Base-by-base conservation (phyloP, 2,888 invertebrate species). In the Ferdinandea cuprea region DNA sequence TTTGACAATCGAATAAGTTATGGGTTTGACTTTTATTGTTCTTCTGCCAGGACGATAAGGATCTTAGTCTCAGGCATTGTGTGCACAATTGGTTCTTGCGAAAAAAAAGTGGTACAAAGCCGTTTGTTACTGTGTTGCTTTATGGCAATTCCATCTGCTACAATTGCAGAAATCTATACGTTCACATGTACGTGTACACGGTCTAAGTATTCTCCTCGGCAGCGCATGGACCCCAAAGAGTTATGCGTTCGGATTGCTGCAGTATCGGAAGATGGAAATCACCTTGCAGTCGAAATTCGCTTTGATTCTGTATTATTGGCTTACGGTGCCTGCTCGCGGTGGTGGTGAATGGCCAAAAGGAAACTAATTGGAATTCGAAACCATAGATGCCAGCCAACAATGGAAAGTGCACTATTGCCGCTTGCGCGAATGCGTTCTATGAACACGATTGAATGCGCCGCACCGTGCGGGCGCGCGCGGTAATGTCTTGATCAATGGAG, bases 21-120 rank as follows among this genome's bases (percentile, higher is more conserved):
- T 86, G 85, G 86, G 85, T 85, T 86, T 86, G 85, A 86, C 86
- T 86, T 86, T 86, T 86, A 86, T 86, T 86, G 85, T 86, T 85
- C 83, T 63, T 77, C 83, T 66, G 72, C 72, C 66, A 77, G 83
- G 83, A 83, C 72, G 83, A 83, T 83, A 73, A 83, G 83, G 72
- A 83, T 83, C 83, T 48, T n/a, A 13, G 35, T 15, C 32, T 17
- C 68, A 35, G 56, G 32, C 44, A 48, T 59, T 46, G 44, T 68
- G 46, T 54, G 56, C 72, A 77, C 83, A 83, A 83, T 48, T 66
- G 58, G 63, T 69, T 80, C 63, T 68, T 65, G 78, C 78, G 52
- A 68, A 69, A 68, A 61, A n/a, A 73, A 54, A 61, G 54, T 46
- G 44, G 28, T 68, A 52, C 35, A 50, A 52, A 65, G 59, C 56